phyloP scores from a whole-genome alignment of 2,888 invertebrate species.

The Troilus luridus region DNA sequence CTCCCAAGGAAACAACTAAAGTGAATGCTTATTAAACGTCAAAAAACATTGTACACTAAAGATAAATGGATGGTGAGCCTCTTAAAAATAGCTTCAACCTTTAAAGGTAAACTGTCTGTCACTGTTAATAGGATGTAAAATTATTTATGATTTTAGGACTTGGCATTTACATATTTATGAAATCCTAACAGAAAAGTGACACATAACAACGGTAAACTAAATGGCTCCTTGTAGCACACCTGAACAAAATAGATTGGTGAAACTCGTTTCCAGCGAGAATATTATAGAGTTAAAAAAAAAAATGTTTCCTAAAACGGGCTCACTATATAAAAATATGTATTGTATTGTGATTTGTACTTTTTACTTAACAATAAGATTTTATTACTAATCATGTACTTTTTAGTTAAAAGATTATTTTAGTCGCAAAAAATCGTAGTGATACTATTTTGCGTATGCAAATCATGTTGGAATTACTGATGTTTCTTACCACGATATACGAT shows the following conservation, averaged over 20 bases:
- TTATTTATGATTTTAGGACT: slow-evolving; percentile 18
- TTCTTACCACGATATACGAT: no score
- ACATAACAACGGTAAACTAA: background rate
- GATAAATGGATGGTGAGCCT: background rate
- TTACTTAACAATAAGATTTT: no score
- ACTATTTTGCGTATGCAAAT: no score
- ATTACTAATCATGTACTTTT: no score
- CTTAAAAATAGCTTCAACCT: background rate
- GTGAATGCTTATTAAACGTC: background rate
- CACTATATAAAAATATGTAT: no score
- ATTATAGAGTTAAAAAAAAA: background rate
- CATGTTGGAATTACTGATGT: no score
- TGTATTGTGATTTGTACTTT: no score
- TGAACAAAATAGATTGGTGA: background rate
- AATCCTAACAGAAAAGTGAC: background rate
- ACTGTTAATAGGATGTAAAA: slow-evolving; percentile 9
- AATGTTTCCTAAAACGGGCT: no score
- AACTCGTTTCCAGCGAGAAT: background rate
- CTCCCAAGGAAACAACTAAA: background rate
- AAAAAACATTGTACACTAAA: background rate
- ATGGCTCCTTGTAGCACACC: background rate
- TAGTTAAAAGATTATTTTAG: no score
- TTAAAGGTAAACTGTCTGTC: slow-evolving; percentile 25
- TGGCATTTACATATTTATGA: slow-evolving; percentile 15
- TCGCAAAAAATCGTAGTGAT: no score